A percentile compares a stretch with the other conserved stretches of the same genome.
Evolutionary conservation across 2,888 invertebrate species (phyloP).

Genomic region (Lasius platythorax): DNA sequence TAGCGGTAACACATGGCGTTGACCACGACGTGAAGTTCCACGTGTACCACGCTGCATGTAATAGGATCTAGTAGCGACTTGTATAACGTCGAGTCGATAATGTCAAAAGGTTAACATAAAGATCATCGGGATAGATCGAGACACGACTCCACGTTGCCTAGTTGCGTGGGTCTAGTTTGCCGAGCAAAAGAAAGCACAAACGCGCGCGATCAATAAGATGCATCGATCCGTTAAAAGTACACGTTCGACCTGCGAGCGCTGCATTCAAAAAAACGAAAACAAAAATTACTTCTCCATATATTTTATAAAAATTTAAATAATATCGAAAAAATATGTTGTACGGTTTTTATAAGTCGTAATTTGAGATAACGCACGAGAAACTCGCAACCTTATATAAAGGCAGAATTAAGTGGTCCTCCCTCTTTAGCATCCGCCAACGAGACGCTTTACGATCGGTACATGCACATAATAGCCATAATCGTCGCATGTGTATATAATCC

Average conservation of each 20-base stretch:
- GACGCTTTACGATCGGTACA: slow-evolving; percentile 75
- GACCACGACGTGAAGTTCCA: background rate
- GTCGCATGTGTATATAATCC: slow-evolving; percentile 77
- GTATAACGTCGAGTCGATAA: slow-evolving; percentile 32
- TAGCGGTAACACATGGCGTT: background rate
- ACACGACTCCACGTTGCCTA: background rate
- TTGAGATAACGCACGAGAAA: background rate
- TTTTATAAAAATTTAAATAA: slow-evolving; percentile 33
- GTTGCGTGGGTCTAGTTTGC: slow-evolving; percentile 26
- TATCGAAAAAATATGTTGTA: background rate
- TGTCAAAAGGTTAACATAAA: slow-evolving; percentile 42
- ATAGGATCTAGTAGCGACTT: background rate
- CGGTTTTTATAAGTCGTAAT: background rate
- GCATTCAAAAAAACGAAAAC: background rate
- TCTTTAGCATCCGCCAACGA: slow-evolving; percentile 33
- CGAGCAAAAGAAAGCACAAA: slow-evolving; percentile 10
- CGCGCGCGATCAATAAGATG: slow-evolving; percentile 3
- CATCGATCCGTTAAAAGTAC: slow-evolving; percentile 23
- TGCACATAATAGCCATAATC: slow-evolving; percentile 82
- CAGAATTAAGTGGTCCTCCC: slow-evolving; percentile 41
- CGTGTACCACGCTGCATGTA: background rate
- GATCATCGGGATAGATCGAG: slow-evolving; percentile 45
- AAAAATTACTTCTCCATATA: background rate
- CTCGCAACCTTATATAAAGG: background rate
- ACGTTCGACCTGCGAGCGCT: background rate